Percentiles rank a stretch among this genome's conserved stretches.
Conservation (phyloP, 2,113 vertebrate species). For the Hippocampus abdominalis region DNA sequence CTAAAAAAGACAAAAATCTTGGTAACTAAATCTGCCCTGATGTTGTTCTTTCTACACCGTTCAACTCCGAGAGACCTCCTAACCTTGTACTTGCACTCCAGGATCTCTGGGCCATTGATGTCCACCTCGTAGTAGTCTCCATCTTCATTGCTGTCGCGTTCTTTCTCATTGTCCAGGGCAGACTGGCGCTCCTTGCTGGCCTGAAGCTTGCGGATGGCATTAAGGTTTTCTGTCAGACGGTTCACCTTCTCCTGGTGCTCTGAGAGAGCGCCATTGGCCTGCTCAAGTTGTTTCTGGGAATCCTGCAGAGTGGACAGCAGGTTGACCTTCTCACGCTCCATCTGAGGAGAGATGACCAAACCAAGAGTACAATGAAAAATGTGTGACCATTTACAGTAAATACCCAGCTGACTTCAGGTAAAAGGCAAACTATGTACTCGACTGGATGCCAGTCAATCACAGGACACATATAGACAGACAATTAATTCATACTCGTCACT, state of each 20-base stretch:
- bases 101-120: slow-evolving; percentile 94
- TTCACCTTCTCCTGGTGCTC: slow-evolving; percentile 91
- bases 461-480: no score
- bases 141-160: slow-evolving; percentile 91
- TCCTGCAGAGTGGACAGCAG: slow-evolving; percentile 90
- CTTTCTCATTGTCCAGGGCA: slow-evolving; percentile 92
- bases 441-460: no score
- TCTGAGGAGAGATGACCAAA: slow-evolving; percentile 65
- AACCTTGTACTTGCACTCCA: slow-evolving; percentile 96
- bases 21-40: background rate
- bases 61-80: background rate
- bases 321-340: slow-evolving; percentile 93
- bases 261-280: slow-evolving; percentile 83
- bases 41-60: background rate
- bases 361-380: background rate
- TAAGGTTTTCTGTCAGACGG: slow-evolving; percentile 88
- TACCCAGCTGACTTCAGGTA: no score
- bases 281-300: slow-evolving; percentile 94
- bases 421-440: no score
- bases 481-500: no score
- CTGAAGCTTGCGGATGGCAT: slow-evolving; percentile 86
- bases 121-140: slow-evolving; percentile 98
- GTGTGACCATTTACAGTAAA: background rate
- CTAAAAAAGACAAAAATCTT: slow-evolving; percentile 9
- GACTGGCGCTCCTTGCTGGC: slow-evolving; percentile 93